Conservation (phyloP, 2,888 invertebrate species). For the Cephus runcator region DNA sequence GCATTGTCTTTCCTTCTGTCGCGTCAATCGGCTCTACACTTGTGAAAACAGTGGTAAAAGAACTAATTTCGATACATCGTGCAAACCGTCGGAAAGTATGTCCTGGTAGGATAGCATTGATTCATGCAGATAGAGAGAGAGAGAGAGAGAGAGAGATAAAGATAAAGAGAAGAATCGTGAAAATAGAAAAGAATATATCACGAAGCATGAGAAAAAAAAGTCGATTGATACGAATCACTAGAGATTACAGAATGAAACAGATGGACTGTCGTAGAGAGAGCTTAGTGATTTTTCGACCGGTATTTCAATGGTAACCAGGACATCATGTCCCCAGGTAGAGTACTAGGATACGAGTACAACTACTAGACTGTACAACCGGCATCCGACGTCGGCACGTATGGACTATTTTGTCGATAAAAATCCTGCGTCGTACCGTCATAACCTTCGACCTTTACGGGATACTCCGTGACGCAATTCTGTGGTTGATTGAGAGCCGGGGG, state of each 20-base stretch:
- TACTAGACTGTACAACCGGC: conserved; percentile 59
- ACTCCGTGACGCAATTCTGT: conserved; percentile 57
- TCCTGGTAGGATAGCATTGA: neutral
- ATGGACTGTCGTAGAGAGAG: neutral
- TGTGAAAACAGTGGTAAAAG: neutral
- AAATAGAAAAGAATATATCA: neutral
- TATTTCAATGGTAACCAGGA: too few species aligned
- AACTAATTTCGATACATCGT: neutral
- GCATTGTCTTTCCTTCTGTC: conserved; percentile 30
- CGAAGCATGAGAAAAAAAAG: conserved; percentile 10
- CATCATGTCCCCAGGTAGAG: too few species aligned
- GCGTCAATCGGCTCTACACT: neutral
- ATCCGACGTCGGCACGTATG: conserved; percentile 57
- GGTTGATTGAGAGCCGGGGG: conserved; percentile 51
- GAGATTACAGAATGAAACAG: neutral
- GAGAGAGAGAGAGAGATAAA: neutral
- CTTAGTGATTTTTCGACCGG: too few species aligned
- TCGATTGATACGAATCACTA: neutral
- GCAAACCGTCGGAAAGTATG: neutral
- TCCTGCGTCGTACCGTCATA: conserved; percentile 52
- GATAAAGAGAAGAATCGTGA: neutral
- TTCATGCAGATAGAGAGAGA: neutral
- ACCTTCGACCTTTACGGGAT: conserved; percentile 59
- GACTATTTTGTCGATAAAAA: conserved; percentile 55
- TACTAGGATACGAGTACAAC: too few species aligned